Evolutionary conservation across 2,888 invertebrate genomes (phyloP), one percentile per base, ranked within the genome.

Genomic region (Leucania comma): DNA sequence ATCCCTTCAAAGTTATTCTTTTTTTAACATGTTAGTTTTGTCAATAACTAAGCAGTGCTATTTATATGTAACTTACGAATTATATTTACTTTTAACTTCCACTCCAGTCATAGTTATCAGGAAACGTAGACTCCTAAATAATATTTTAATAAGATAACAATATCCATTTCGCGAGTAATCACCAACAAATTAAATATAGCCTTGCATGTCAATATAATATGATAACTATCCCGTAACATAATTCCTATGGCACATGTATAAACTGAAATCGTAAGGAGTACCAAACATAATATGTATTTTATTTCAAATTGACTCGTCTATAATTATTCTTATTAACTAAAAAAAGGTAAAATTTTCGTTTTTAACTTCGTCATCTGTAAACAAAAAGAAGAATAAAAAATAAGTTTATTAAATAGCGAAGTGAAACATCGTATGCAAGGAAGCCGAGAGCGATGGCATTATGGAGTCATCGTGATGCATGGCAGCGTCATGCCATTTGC

Each of bases 211-310:
- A 51, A 53, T 53, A 62, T 60, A 62, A 38, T 35, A 73, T 51
- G 12, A 22, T 46, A 35, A 42, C 14, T 53, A 56, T 57, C 38
- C 66, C 77, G 72, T 63, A 71, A 78, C 63, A 73, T 58, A 67
- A 48, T 62, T 22, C 26, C 71, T 83, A 83, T 83, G 83, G 83
- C 83, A 83, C 83, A 29, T 51, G 12, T 66, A 63, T 65, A 35
- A 78, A 76, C 59, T 64, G 82, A 79, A 69, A 62, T 61, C 3
- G 20, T 66, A 67, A 64, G 42, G 67, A 74, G 60, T 57, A 82
- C 77, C 73, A 71, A 72, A 38, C 20, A 48, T 35, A 62, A 65
- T 68, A 68, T 50, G 63, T 51, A 62, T 62, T 64, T 57, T 68
- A 63, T 17, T 42, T 42, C 42, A 73, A 78, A 73, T 65, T 77